Base-by-base conservation (phyloP, 2,888 invertebrate species). In the Heliconius aoede region DNA sequence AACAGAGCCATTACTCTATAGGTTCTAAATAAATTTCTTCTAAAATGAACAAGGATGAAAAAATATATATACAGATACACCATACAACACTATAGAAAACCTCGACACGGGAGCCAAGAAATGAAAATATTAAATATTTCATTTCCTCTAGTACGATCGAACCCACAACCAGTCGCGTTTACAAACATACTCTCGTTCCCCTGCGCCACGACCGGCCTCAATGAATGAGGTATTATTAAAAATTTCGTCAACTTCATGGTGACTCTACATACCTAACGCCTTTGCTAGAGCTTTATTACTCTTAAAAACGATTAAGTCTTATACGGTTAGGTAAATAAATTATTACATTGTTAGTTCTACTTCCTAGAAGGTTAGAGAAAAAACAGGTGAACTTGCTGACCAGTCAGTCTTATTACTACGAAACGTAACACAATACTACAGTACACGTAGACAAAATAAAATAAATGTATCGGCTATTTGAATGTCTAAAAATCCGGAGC, bases 261-360 rank as follows among this genome's bases (percentile, higher is more conserved):
- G 73, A 73, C 71, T 76, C 77, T 78, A 81, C 79, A 64, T 78
- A 78, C 80, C 80, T 83, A 79, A 82, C 76, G 62, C 36, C 80
- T 80, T 76, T 82, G 83, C 82, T 78, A 32, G 76, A 82, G 82
- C 82, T 84, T 86, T 85, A 87, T 82, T 77, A 80, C 73, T 80
- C 80, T 79, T 82, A 77, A 83, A 82, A 82, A 77, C 80, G 80
- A 85, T 85, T 84, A 83, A 83, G 77, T 79, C 81, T 80, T 83
- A 83, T 83, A 84, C 83, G 84, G 81, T 81, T 81, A 80, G 74
- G 81, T 80, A 85, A 85, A 85, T 81, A 87, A 85, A 85, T 84
- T 81, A 78, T 81, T 80, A 78, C 61, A 71, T 74, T 78, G 65
- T 46, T 58, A 32, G 32, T 68, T 40, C 72, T 67, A 74, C 72